Evolutionary conservation across 2,888 invertebrate species (phyloP), one percentile per base, ranked within the genome.

Genomic region (Melanchra persicariae): DNA sequence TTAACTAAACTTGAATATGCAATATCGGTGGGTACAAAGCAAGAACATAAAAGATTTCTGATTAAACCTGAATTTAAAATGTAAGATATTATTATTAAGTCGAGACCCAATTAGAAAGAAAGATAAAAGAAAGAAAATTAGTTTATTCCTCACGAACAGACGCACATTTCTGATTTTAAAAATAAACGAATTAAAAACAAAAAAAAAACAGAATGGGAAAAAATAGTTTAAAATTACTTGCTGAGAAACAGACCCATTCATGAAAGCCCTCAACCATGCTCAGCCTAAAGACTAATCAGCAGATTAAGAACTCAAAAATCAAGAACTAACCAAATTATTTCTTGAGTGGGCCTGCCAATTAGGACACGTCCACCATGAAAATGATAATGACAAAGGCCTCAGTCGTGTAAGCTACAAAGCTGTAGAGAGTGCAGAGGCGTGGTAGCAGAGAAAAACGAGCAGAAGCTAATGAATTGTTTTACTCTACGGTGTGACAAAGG

Each of bases 311-410:
- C n/a, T n/a, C n/a, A n/a, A n/a, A n/a, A n/a, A n/a, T n/a, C n/a
- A n/a, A n/a, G n/a, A n/a, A n/a, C n/a, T n/a, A n/a, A n/a, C n/a
- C n/a, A n/a, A n/a, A n/a, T n/a, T n/a, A n/a, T n/a, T n/a, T n/a
- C n/a, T n/a, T n/a, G n/a, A n/a, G n/a, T n/a, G n/a, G n/a, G n/a
- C n/a, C n/a, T n/a, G n/a, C n/a, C n/a, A n/a, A 45, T 51, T 51
- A 2, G 19, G 26, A 12, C 15, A 30, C 26, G 30, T 52, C n/a
- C 22, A 8, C 2, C 4, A 34, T 24, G 24, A 17, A 62, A 64
- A 74, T 57, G 57, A 34, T 15, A 19, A 74, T 49, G 26, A 58
- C 30, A 75, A 58, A 57, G 22, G 0, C 4, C 17, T 9, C 22
- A n/a, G 15, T 22, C 10, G 15, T 22, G n/a, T 19, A 64, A 57